Percentiles rank a stretch among this genome's conserved stretches.
Conservation (phyloP, 2,888 invertebrate genomes). For the Nowickia ferox region DNA sequence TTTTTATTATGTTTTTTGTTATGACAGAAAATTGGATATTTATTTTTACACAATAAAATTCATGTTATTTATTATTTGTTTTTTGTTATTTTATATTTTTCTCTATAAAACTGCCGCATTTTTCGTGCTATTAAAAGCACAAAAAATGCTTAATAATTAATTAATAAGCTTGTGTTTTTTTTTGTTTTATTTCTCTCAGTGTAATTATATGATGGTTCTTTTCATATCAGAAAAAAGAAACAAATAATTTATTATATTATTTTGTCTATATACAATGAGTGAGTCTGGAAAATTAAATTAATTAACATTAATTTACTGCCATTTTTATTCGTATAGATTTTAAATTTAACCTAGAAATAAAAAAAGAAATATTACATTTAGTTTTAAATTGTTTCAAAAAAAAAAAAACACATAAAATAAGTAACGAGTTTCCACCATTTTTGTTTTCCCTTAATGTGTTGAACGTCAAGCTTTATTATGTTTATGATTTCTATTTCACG, state of each 20-base stretch:
- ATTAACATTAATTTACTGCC: slow-evolving; percentile 44
- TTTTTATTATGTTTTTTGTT: slow-evolving; percentile 9
- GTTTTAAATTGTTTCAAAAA: background rate
- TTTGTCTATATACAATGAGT: background rate
- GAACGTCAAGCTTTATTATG: background rate
- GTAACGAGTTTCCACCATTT: slow-evolving; percentile 15
- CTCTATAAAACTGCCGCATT: slow-evolving; percentile 62
- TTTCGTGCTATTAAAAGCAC: slow-evolving; percentile 66
- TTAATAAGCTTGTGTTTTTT: slow-evolving; percentile 47
- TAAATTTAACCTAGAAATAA: slow-evolving; percentile 52
- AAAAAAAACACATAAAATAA: background rate
- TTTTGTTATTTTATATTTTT: slow-evolving; percentile 41
- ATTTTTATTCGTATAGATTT: slow-evolving; percentile 18
- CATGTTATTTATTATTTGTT: slow-evolving; percentile 46
- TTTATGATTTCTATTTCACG: background rate
- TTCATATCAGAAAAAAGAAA: background rate
- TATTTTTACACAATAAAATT: slow-evolving; percentile 52
- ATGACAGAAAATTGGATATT: slow-evolving; percentile 15
- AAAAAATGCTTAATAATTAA: slow-evolving; percentile 70
- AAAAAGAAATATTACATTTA: slow-evolving; percentile 28
- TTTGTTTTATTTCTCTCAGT: slow-evolving; percentile 14
- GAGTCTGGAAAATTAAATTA: slow-evolving; percentile 19
- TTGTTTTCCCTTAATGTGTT: slow-evolving; percentile 54
- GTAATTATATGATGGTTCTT: slow-evolving; percentile 28
- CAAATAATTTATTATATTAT: slow-evolving; percentile 11